Conservation (phyloP, 2,113 vertebrate genomes). For the Cricetomys ansorgei region DNA sequence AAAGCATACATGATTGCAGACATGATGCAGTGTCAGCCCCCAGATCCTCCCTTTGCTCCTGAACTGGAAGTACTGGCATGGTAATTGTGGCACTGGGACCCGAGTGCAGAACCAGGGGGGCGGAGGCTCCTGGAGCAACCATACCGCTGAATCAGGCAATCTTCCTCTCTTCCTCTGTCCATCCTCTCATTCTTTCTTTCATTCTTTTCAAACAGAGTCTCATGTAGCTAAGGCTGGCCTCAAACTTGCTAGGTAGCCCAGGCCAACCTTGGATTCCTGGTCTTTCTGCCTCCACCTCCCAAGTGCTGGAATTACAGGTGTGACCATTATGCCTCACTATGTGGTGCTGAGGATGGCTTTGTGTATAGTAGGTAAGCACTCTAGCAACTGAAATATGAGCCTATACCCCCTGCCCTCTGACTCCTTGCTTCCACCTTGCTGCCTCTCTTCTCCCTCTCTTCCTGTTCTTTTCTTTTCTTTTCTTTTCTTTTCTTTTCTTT, state of each 20-base stretch:
- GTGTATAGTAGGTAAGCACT: not conserved
- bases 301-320: not conserved
- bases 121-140: not conserved
- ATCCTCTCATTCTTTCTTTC: not conserved
- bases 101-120: not conserved
- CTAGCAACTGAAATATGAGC: not conserved
- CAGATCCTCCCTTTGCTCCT: not conserved
- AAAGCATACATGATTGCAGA: not conserved
- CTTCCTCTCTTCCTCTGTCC: too few relatives aligned
- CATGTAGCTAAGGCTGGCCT: not conserved
- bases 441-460: not conserved
- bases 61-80: not conserved
- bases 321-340: too few relatives aligned
- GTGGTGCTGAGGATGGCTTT: not conserved
- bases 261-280: not conserved
- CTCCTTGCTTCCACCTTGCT: not conserved
- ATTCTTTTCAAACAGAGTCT: not conserved
- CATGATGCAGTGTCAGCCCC: not conserved
- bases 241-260: not conserved
- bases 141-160: not conserved
- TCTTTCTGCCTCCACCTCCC: not conserved
- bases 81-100: fast-evolving
- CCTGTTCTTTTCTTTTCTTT: too few relatives aligned
- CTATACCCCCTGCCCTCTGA: too few relatives aligned
- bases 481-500: too few relatives aligned